Evolutionary conservation across 2,797 vertebrate species (phyloP).

Genomic region (Peromyscus attwateri): DNA sequence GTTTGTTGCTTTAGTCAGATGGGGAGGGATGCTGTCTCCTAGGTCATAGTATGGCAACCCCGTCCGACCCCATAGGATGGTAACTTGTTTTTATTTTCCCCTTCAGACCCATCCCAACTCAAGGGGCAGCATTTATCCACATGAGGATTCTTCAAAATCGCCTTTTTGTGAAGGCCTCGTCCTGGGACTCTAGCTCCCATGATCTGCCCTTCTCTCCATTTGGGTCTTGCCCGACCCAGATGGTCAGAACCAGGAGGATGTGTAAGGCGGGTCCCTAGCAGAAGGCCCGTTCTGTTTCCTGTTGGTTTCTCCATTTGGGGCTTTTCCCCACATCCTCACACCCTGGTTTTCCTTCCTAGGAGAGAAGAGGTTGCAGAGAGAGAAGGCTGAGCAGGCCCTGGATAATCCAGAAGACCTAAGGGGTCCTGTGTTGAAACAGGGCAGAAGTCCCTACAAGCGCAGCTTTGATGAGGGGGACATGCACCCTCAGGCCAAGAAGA

Average conservation of each 20-base stretch:
- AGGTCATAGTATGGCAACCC: not conserved
- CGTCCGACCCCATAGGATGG: not conserved
- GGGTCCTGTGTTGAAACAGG: slow-evolving; percentile 88
- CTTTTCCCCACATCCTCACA: slow-evolving; percentile 86
- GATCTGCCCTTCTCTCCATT: slow-evolving; percentile 55
- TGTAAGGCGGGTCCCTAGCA: not conserved
- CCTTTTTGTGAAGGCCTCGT: slow-evolving; percentile 51
- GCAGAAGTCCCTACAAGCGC: slow-evolving; percentile 91
- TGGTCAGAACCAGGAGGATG: slow-evolving; percentile 21
- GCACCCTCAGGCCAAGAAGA: slow-evolving; percentile 94
- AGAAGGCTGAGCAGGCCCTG: slow-evolving; percentile 89
- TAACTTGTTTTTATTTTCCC: not conserved
- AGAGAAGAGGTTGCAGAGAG: slow-evolving; percentile 88
- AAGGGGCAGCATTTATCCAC: no score
- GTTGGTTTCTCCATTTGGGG: slow-evolving; percentile 82
- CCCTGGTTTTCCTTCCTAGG: slow-evolving; percentile 90
- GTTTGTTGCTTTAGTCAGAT: not conserved
- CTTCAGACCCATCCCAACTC: not conserved
- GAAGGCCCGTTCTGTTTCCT: slow-evolving; percentile 70
- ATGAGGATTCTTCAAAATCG: not conserved
- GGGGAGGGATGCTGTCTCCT: not conserved
- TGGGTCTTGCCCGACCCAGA: not conserved
- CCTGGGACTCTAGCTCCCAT: slow-evolving; percentile 56
- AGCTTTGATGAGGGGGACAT: slow-evolving; percentile 90
- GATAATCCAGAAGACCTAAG: slow-evolving; percentile 89